phyloP scores from a whole-genome alignment of 2,797 vertebrate genomes.

The Meriones psammophilus region DNA sequence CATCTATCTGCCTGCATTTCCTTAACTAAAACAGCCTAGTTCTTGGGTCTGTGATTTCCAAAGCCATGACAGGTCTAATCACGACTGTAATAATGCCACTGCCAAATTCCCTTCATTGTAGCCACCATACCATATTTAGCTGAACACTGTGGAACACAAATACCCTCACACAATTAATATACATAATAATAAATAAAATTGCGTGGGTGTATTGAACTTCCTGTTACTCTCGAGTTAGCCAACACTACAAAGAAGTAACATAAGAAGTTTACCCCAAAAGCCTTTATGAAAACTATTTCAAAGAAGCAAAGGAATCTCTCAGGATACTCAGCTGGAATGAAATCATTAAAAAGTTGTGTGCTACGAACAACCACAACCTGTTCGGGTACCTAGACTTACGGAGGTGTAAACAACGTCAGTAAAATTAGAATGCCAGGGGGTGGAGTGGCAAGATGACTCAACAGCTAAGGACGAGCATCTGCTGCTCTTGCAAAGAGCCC shows the following conservation, averaged over 20 bases:
- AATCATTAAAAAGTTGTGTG: conserved; percentile 32
- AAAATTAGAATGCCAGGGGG: background rate
- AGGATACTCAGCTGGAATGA: conserved; percentile 29
- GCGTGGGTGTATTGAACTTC: background rate
- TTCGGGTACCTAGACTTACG: conserved; percentile 34
- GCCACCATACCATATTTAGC: conserved; percentile 89
- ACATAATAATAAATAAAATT: background rate
- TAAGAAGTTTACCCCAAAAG: conserved; percentile 39
- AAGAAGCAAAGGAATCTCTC: conserved; percentile 54
- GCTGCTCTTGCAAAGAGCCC: background rate
- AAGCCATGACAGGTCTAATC: background rate
- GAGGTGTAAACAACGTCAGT: background rate
- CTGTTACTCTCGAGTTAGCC: conserved; percentile 28
- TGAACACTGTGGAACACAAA: background rate
- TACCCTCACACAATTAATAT: background rate
- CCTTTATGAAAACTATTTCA: conserved; percentile 35
- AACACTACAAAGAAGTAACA: conserved; percentile 54
- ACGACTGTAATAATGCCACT: background rate
- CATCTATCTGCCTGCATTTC: background rate
- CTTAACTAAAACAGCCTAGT: background rate
- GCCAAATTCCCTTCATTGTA: conserved; percentile 91
- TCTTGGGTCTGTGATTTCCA: background rate
- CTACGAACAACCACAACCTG: background rate
- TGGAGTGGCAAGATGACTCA: background rate
- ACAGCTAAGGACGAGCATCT: background rate